A percentile compares a stretch with the other conserved stretches of the same genome.
phyloP scores from a whole-genome alignment of 23 tunicate genomes.

The Oikopleura dioica region DNA sequence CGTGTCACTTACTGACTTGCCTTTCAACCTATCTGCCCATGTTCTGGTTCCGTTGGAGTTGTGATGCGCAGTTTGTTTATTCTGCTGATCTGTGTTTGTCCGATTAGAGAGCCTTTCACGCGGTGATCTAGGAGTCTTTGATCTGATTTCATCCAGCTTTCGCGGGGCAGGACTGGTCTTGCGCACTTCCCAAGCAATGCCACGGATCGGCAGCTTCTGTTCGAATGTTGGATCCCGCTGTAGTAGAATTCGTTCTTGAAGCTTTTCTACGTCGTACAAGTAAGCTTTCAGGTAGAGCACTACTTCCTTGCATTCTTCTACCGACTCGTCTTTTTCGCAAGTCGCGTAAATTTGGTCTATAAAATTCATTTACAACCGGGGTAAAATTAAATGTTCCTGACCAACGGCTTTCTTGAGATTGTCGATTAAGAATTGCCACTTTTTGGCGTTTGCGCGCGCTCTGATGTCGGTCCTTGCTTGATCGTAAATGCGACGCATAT shows the following conservation, averaged over 20 bases:
- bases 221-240: background rate
- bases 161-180: constrained; percentile 54
- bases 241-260: background rate
- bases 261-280: background rate
- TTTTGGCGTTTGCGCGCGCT: background rate
- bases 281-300: background rate
- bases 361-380: background rate
- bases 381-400: background rate
- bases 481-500: too few species aligned
- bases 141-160: too few species aligned
- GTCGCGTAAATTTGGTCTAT: constrained; percentile 90
- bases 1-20: too few species aligned
- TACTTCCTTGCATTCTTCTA: constrained; percentile 64
- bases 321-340: constrained; percentile 65
- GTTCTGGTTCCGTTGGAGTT: constrained; percentile 15
- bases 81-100: too few species aligned
- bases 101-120: too few species aligned
- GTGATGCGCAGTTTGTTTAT: too few species aligned
- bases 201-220: background rate
- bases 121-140: too few species aligned
- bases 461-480: too few species aligned
- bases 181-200: constrained; percentile 53
- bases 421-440: too few species aligned
- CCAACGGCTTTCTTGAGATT: background rate
- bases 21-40: constrained; percentile 72